phyloP scores from a whole-genome alignment of 2,113 vertebrate genomes.

The Psammodynastes pulverulentus region DNA sequence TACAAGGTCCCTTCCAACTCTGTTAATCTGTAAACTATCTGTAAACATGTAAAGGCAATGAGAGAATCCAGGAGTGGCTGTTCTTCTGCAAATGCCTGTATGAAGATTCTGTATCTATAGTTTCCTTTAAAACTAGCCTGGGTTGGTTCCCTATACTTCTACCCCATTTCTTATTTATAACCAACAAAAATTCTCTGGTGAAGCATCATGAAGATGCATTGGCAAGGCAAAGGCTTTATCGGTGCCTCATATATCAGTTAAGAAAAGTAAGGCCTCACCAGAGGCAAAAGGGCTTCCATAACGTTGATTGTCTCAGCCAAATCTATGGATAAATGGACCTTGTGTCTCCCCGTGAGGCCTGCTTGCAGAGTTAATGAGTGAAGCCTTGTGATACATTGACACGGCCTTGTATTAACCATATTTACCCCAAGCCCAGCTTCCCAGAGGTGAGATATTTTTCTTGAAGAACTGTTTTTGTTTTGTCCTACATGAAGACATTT shows the following conservation, averaged over 20 bases:
- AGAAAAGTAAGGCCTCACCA: not conserved
- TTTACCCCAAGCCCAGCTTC: constrained; percentile 3
- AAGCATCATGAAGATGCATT: not conserved
- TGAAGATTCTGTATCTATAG: not conserved
- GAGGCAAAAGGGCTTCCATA: not conserved
- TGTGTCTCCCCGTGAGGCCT: not conserved
- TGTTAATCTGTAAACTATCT: too few species aligned
- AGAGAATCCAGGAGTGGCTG: not conserved
- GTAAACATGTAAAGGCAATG: not conserved
- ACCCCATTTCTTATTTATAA: not conserved
- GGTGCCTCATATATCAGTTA: not conserved
- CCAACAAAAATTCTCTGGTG: not conserved
- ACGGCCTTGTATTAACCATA: not conserved
- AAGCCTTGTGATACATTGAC: constrained; percentile 6
- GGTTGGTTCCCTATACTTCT: not conserved
- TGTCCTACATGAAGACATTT: constrained; percentile 18
- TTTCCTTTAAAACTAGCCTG: not conserved
- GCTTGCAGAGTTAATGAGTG: not conserved
- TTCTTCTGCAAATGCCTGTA: not conserved
- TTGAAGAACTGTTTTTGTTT: constrained; percentile 27
- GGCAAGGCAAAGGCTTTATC: not conserved
- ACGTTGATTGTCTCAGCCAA: not conserved
- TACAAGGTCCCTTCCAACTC: too few species aligned
- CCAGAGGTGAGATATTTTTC: constrained; percentile 14
- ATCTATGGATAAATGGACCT: not conserved